phyloP scores from a whole-genome alignment of 2,113 vertebrate species.

The Corythoichthys intestinalis region DNA sequence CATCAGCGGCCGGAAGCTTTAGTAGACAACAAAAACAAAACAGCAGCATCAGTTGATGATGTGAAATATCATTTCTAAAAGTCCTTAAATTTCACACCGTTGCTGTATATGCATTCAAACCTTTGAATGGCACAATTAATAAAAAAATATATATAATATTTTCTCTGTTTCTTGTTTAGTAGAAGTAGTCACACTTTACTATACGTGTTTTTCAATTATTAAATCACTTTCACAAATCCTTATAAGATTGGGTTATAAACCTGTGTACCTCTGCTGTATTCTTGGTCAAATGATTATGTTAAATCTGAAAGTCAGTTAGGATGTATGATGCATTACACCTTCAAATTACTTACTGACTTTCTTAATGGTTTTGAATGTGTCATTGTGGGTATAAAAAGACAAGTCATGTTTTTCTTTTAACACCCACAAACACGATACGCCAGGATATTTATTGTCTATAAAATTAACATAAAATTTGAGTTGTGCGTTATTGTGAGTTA shows the following conservation, averaged over 20 bases:
- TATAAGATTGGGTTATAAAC: neutral
- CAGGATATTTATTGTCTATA: conserved; percentile 9
- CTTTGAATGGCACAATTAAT: neutral
- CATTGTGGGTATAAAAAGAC: neutral
- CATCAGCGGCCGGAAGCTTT: conserved; percentile 62
- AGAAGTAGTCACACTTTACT: no score
- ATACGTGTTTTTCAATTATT: no score
- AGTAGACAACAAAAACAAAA: conserved; percentile 53
- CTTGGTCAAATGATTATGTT: conserved; percentile 15
- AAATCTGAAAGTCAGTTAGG: conserved; percentile 18
- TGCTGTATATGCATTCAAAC: conserved; percentile 35
- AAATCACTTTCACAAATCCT: neutral
- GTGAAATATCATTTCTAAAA: conserved; percentile 40
- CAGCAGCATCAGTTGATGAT: conserved; percentile 54
- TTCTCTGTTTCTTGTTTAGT: no score
- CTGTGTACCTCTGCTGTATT: no score
- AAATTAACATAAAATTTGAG: conserved; percentile 8
- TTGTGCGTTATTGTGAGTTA: neutral
- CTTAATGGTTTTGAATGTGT: neutral
- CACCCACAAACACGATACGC: neutral
- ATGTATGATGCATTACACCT: conserved; percentile 10
- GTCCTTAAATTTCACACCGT: conserved; percentile 32
- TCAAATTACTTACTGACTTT: conserved; percentile 19
- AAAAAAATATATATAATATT: neutral
- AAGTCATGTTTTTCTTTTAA: neutral